phyloP scores from a whole-genome alignment of 2,888 invertebrate species.

The Helobdella robusta region DNA sequence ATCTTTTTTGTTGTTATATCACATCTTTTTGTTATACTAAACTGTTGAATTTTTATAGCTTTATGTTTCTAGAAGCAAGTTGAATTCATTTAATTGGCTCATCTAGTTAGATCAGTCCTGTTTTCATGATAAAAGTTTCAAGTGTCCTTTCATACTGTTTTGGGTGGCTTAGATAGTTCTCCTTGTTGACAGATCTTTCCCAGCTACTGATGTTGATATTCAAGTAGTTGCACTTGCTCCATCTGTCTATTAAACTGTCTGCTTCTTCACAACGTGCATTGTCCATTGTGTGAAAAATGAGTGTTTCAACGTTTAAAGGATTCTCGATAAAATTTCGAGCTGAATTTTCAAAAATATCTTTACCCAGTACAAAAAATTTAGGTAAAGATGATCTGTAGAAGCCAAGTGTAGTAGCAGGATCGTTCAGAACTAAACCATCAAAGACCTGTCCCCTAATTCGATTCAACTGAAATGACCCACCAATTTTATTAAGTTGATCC shows the following conservation, averaged over 20 bases:
- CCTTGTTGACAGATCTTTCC: conserved; percentile 5
- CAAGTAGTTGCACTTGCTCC: not conserved
- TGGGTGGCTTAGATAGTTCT: conserved; percentile 13
- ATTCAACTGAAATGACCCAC: not conserved
- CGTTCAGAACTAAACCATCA: conserved; percentile 16
- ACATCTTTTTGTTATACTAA: too few species aligned
- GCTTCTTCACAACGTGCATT: not conserved
- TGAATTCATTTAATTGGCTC: too few species aligned
- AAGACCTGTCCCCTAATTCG: conserved; percentile 18
- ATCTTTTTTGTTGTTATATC: too few species aligned
- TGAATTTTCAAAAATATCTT: conserved; percentile 1
- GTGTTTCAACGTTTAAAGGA: conserved; percentile 3
- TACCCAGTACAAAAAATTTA: not conserved
- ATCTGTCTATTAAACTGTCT: conserved; percentile 1
- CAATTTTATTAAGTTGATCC: not conserved
- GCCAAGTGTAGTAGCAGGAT: not conserved
- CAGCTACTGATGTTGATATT: conserved; percentile 12
- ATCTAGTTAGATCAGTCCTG: conserved; percentile 3
- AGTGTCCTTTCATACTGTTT: conserved; percentile 10
- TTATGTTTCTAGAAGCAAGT: too few species aligned
- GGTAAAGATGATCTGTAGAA: conserved; percentile 19
- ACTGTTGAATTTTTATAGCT: too few species aligned
- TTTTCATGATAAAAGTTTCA: conserved; percentile 18
- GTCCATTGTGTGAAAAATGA: conserved; percentile 17
- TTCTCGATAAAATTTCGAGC: not conserved